Percentiles rank a stretch among this genome's conserved stretches.
Evolutionary conservation across 2,113 vertebrate species (phyloP).

Genomic region (Trichechus manatus): DNA sequence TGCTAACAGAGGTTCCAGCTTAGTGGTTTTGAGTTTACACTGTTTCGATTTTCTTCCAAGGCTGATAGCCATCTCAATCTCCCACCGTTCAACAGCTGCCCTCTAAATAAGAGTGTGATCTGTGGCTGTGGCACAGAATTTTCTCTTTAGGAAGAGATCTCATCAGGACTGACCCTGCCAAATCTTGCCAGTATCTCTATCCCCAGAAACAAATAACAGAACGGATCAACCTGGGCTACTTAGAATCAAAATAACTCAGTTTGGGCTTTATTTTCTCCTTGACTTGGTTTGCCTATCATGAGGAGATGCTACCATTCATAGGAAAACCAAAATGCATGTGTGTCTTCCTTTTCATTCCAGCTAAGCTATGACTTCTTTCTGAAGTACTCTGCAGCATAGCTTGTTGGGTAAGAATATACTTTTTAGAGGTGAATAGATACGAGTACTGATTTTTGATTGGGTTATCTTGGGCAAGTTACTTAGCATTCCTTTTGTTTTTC

Average conservation of each 20-base stretch:
- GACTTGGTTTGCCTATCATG: background rate
- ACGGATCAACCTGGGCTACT: background rate
- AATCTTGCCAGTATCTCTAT: background rate
- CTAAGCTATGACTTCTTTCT: background rate
- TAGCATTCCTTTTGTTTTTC: background rate
- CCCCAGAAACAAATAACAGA: background rate
- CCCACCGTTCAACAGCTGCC: background rate
- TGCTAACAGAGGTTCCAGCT: background rate
- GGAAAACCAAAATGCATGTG: background rate
- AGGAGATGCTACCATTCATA: background rate
- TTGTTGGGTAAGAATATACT: background rate
- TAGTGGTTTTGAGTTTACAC: background rate
- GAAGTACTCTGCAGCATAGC: background rate
- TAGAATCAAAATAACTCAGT: background rate
- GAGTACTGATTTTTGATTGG: background rate
- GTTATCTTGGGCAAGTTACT: background rate
- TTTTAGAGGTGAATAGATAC: background rate
- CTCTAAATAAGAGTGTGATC: background rate
- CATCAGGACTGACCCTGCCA: background rate
- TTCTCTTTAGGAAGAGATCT: background rate
- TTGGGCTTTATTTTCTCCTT: background rate
- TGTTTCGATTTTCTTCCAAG: background rate
- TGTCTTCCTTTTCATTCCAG: background rate
- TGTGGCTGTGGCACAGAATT: background rate
- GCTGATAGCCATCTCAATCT: background rate